phyloP scores from a whole-genome alignment of 2,113 vertebrate genomes.

The Lophotis ruficrista region DNA sequence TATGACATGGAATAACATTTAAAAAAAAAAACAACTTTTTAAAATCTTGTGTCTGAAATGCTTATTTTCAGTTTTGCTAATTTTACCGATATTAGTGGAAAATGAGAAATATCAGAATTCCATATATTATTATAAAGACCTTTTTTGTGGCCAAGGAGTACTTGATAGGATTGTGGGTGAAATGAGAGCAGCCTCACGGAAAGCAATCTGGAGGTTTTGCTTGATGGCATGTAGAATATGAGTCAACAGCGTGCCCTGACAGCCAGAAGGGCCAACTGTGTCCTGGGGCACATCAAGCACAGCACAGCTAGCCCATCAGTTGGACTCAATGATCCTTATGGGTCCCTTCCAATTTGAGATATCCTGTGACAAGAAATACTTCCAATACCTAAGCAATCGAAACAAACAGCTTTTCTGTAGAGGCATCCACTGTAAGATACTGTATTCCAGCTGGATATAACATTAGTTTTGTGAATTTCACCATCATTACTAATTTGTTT shows the following conservation, averaged over 20 bases:
- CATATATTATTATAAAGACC: not conserved
- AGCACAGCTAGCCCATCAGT: too few relatives aligned
- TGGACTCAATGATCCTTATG: accelerated
- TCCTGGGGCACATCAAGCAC: too few relatives aligned
- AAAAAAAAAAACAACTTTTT: not conserved
- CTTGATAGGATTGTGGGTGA: not conserved
- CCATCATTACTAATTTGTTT: not conserved
- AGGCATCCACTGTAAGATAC: accelerated
- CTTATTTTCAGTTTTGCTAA: not conserved
- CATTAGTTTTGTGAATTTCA: not conserved
- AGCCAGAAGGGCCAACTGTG: too few relatives aligned
- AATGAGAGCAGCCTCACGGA: not conserved
- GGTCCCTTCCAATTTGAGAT: not conserved
- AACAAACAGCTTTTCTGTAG: not conserved
- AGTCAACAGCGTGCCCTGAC: not conserved
- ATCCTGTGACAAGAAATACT: not conserved
- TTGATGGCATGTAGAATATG: not conserved
- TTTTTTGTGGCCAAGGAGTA: not conserved
- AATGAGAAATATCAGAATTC: not conserved
- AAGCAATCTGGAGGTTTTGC: not conserved
- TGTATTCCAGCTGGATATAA: not conserved
- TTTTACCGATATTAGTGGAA: accelerated
- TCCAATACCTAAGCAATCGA: accelerated
- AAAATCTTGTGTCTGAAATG: not conserved
- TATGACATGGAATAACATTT: not conserved